Evolutionary conservation across 2,113 vertebrate species (phyloP).

Genomic region (Gallinago jamesoni): DNA sequence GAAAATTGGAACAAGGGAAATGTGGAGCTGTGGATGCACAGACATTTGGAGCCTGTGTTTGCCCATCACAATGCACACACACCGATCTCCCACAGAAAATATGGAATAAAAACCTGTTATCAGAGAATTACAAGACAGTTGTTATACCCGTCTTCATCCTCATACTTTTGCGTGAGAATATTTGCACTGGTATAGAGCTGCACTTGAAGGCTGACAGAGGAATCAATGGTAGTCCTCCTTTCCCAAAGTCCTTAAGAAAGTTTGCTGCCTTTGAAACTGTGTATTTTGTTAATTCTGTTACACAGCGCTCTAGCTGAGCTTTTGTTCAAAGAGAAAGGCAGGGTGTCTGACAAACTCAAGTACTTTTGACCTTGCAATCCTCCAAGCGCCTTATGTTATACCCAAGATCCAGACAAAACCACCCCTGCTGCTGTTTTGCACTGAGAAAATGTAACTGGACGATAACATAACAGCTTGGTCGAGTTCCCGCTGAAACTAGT

Average conservation of each 20-base stretch:
- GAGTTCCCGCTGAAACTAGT: neutral
- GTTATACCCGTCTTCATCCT: neutral
- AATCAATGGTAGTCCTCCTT: neutral
- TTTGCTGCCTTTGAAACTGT: neutral
- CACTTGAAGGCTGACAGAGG: neutral
- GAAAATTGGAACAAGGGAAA: neutral
- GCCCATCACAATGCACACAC: neutral
- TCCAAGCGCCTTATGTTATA: neutral
- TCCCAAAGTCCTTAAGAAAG: neutral
- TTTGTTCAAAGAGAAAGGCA: neutral
- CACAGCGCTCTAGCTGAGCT: neutral
- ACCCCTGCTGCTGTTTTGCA: neutral
- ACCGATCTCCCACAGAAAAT: neutral
- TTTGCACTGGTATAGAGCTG: fast-evolving
- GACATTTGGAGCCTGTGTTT: neutral
- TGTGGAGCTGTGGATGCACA: neutral
- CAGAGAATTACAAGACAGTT: neutral
- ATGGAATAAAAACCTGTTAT: fast-evolving
- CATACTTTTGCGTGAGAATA: fast-evolving
- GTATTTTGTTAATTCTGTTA: neutral
- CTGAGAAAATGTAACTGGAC: neutral
- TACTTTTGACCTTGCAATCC: neutral
- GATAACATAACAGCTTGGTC: neutral
- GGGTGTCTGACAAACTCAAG: neutral
- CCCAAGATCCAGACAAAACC: neutral